Percentiles rank a stretch among this genome's conserved stretches.
These are phyloP conservation scores for Drosophila engyochracea DNA, from an alignment of 2,888 invertebrate genomes.

Conservation along the genomic window DNA sequence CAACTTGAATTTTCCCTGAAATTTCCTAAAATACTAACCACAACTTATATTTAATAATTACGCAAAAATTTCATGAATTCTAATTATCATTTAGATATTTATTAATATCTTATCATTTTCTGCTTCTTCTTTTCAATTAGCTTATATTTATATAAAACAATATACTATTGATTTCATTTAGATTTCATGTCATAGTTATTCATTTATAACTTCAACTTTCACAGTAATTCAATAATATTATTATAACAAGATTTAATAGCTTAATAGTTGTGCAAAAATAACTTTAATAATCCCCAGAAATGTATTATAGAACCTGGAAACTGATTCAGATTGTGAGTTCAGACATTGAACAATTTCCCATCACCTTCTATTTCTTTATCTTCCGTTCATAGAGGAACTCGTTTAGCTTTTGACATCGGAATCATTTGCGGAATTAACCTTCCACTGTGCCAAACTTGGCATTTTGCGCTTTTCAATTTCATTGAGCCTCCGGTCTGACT, in stretches of 20 bases:
- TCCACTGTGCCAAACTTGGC: slow-evolving; percentile 33
- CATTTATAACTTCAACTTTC: not conserved
- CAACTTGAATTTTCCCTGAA: not conserved
- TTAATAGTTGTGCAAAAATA: not conserved
- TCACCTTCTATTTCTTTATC: not conserved
- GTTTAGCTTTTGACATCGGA: slow-evolving; percentile 15
- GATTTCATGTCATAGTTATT: no score
- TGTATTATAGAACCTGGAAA: not conserved
- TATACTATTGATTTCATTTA: no score
- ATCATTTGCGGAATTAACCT: slow-evolving; percentile 48
- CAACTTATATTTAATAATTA: not conserved
- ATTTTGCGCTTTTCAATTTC: slow-evolving; percentile 36
- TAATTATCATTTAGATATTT: not conserved
- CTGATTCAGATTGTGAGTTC: not conserved
- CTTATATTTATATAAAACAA: not conserved
- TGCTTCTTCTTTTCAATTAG: no score
- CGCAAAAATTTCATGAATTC: not conserved
- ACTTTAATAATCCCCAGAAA: not conserved
- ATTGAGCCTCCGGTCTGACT: slow-evolving; percentile 51
- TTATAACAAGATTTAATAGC: not conserved
- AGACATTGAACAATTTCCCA: not conserved
- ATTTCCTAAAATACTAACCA: not conserved
- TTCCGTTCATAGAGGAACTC: not conserved
- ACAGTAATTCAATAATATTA: not conserved
- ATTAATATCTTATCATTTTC: not conserved